Evolutionary conservation across 2,888 invertebrate species (phyloP).

Genomic region (Corbicula japonica): DNA sequence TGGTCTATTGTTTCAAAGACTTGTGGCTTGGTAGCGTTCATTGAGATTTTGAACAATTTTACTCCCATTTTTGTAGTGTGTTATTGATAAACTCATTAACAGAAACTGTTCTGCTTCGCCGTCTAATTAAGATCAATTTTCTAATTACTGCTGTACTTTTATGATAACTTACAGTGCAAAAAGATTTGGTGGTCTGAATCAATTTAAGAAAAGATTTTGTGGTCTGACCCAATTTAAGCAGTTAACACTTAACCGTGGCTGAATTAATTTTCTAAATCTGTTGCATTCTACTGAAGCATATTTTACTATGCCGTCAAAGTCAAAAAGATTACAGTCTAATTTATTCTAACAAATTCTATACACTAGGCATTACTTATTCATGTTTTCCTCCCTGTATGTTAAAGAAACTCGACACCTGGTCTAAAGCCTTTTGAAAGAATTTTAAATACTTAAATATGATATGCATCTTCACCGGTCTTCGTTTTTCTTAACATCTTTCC

Average conservation of each 20-base stretch:
- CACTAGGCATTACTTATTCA: slow-evolving; percentile 39
- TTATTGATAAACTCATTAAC: too few species aligned
- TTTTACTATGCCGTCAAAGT: slow-evolving; percentile 3
- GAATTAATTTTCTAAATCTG: slow-evolving; percentile 20
- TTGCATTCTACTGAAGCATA: slow-evolving; percentile 14
- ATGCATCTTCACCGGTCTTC: slow-evolving; percentile 54
- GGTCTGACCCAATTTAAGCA: slow-evolving; percentile 15
- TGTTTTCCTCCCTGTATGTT: slow-evolving; percentile 29
- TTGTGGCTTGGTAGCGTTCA: too few species aligned
- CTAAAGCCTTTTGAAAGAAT: slow-evolving; percentile 48
- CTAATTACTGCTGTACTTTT: too few species aligned
- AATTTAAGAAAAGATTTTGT: slow-evolving; percentile 8
- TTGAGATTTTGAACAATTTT: too few species aligned
- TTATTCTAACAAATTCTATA: slow-evolving; percentile 49
- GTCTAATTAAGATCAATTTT: too few species aligned
- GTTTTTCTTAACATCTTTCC: neutral
- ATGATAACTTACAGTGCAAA: too few species aligned
- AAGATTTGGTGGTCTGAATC: too few species aligned
- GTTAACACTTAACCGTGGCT: slow-evolving; percentile 11
- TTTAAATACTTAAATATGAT: slow-evolving; percentile 57
- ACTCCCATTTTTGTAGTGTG: too few species aligned
- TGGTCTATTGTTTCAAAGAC: too few species aligned
- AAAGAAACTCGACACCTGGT: slow-evolving; percentile 45
- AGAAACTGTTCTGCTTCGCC: too few species aligned
- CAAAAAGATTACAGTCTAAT: slow-evolving; percentile 50